Conservation (phyloP, 2,888 invertebrate species). For the Aricia artaxerxes region DNA sequence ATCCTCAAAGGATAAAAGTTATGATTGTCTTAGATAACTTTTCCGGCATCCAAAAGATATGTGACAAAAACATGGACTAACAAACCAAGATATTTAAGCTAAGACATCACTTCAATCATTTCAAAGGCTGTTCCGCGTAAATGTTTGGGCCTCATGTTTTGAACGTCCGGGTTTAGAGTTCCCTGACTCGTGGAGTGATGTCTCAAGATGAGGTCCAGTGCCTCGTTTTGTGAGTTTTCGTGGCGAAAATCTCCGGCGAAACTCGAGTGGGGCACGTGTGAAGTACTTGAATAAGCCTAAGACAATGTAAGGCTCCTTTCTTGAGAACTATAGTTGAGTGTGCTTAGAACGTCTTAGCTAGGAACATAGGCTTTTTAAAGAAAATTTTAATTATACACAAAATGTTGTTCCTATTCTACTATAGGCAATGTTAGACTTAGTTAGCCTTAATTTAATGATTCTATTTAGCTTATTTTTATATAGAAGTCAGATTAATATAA, state of each 20-base stretch:
- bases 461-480: too few relatives aligned
- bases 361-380: background rate
- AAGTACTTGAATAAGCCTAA: background rate
- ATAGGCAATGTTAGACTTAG: background rate
- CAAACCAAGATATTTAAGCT: background rate
- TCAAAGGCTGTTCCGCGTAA: background rate
- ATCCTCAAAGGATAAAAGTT: background rate
- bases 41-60: background rate
- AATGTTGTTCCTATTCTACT: background rate
- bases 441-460: too few relatives aligned
- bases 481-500: too few relatives aligned
- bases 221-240: conserved; percentile 14
- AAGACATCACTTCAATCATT: background rate
- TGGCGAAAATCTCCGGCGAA: conserved; percentile 1
- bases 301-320: background rate
- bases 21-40: background rate
- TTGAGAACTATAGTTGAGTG: background rate
- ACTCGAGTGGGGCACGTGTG: background rate
- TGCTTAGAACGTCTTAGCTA: background rate
- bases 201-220: background rate
- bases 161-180: background rate
- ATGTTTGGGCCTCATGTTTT: background rate
- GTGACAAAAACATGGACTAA: background rate
- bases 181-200: background rate
- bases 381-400: background rate